These are phyloP conservation scores for Spheniscus humboldti DNA, from an alignment of 2,797 vertebrate genomes.

Conservation along the genomic window DNA sequence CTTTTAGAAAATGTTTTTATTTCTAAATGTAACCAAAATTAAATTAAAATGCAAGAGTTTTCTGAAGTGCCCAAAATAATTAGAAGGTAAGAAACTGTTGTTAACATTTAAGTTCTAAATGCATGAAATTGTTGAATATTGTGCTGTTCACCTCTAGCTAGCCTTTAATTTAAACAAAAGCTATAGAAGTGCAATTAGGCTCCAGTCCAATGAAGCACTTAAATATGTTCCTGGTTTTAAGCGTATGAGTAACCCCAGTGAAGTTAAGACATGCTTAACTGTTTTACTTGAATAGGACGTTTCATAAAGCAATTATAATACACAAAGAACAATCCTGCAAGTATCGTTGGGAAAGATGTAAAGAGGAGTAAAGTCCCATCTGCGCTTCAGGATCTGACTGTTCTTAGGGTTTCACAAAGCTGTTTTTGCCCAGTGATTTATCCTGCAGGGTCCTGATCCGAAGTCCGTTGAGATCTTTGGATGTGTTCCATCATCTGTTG, in stretches of 20 bases:
- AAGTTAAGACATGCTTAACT: neutral
- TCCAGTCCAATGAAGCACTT: conserved; percentile 42
- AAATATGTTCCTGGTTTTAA: conserved; percentile 19
- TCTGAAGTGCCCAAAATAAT: neutral
- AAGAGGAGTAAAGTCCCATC: neutral
- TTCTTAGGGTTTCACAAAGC: neutral
- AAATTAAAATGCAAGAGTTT: neutral
- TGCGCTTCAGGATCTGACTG: neutral
- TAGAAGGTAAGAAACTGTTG: neutral
- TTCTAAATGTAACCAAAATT: neutral
- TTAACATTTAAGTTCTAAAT: conserved; percentile 23
- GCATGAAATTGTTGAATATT: neutral
- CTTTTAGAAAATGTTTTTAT: neutral
- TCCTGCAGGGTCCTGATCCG: neutral
- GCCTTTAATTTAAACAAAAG: conserved; percentile 54
- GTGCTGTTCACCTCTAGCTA: conserved; percentile 38
- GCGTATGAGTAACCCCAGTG: neutral
- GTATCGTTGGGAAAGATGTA: neutral
- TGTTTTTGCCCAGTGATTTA: neutral
- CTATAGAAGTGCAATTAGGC: conserved; percentile 41
- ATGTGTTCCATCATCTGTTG: neutral
- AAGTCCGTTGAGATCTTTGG: neutral
- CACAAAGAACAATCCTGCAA: neutral
- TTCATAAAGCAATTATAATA: neutral
- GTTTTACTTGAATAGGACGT: neutral